These are phyloP conservation scores for Pseudorhiza aurosa DNA, from an alignment of 30 jellyfish, hydroid and myxozoan species.

Conservation along the genomic window DNA sequence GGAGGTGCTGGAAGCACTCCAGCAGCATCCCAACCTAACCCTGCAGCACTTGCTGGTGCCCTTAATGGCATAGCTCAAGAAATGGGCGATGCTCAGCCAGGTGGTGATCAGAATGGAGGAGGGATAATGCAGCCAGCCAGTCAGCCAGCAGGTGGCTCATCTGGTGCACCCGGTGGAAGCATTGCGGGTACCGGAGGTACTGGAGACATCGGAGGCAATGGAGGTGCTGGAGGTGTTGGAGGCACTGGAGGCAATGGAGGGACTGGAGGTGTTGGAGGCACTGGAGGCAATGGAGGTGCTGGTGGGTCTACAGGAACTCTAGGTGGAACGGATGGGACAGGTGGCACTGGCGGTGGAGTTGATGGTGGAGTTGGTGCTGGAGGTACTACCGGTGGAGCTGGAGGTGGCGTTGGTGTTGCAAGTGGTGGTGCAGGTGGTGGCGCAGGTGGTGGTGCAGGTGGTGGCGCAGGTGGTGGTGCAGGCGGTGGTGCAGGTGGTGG, in stretches of 20 bases:
- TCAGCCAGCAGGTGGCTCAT: conserved; percentile 2
- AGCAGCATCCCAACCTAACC: conserved; percentile 38
- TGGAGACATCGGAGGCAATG: conserved; percentile 6
- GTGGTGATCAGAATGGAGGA: conserved; percentile 28
- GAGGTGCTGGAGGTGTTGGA: conserved; percentile 1
- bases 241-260: not conserved
- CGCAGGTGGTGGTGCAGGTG: conserved; percentile 17
- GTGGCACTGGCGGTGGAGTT: not conserved
- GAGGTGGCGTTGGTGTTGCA: not conserved
- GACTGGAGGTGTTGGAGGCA: not conserved
- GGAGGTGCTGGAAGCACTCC: conserved; percentile 42
- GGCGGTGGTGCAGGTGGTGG: conserved; percentile 27
- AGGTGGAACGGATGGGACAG: conserved; percentile 17
- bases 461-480: conserved; percentile 20
- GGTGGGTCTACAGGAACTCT: conserved; percentile 3
- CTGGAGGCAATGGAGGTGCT: not conserved
- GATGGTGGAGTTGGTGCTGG: not conserved
- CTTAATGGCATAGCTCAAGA: conserved; percentile 30
- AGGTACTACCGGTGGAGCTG: conserved; percentile 13
- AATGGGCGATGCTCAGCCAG: conserved; percentile 2
- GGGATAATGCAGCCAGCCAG: conserved; percentile 12
- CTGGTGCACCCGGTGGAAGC: not conserved
- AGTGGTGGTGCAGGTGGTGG: conserved; percentile 34
- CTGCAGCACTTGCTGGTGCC: conserved; percentile 51
- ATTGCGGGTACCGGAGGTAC: too few species aligned